Evolutionary conservation across 2,888 invertebrate genomes (phyloP).

Genomic region (Diaperis boleti): DNA sequence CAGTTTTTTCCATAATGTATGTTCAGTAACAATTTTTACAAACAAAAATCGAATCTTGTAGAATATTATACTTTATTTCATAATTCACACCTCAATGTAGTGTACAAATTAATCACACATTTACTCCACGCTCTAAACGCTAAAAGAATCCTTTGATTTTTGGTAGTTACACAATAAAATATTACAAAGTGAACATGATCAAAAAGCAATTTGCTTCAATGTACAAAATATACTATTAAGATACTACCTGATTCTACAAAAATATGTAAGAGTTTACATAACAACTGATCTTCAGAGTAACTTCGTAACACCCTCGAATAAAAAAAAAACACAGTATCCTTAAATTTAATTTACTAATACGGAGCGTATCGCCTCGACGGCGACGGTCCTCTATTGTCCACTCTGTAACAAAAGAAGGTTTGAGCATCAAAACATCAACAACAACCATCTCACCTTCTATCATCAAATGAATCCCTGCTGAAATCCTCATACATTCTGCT

Average conservation of each 20-base stretch:
- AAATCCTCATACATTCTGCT: constrained; percentile 88
- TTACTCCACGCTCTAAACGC: too few relatives aligned
- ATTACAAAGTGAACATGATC: too few relatives aligned
- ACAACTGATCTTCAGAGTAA: not conserved
- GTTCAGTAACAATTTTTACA: too few relatives aligned
- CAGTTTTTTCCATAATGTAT: too few relatives aligned
- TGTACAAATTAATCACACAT: too few relatives aligned
- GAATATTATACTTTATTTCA: too few relatives aligned
- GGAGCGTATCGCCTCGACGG: constrained; percentile 89
- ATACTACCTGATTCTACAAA: constrained; percentile 3
- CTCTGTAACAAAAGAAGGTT: constrained; percentile 71
- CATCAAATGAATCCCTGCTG: constrained; percentile 89
- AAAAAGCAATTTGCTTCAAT: not conserved
- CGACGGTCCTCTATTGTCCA: constrained; percentile 84
- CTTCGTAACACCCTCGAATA: constrained; percentile 14
- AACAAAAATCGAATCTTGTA: too few relatives aligned
- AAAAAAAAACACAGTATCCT: constrained; percentile 9
- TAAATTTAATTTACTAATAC: constrained; percentile 69
- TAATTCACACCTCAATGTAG: too few relatives aligned
- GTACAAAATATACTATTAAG: not conserved
- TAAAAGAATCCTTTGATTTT: too few relatives aligned
- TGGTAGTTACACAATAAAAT: constrained; percentile 10
- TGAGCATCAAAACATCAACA: too few relatives aligned
- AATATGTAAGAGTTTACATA: constrained; percentile 18
- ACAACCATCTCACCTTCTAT: constrained; percentile 75